phyloP scores from a whole-genome alignment of 2,888 invertebrate genomes.

The Trypoxylon attenuatum region DNA sequence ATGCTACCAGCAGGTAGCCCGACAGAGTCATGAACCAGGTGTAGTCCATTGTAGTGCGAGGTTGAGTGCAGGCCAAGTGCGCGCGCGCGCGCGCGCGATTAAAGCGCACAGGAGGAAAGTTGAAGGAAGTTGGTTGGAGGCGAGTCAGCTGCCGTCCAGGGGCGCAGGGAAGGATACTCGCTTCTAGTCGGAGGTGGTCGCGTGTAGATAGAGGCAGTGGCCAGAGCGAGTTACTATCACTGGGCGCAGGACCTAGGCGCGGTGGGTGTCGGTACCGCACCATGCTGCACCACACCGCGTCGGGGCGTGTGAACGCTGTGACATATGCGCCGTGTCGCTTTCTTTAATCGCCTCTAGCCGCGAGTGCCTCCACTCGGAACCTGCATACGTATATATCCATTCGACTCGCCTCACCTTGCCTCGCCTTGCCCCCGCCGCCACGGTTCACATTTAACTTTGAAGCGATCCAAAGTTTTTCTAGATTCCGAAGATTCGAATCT shows the following conservation, averaged over 20 bases:
- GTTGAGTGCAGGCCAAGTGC: background rate
- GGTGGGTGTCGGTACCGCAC: conserved; percentile 64
- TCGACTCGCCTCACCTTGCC: conserved; percentile 20
- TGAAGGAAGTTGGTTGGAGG: conserved; percentile 1
- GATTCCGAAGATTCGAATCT: too few species aligned
- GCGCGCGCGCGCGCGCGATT: too few species aligned
- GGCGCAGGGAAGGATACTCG: too few species aligned
- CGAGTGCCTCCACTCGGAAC: conserved; percentile 34
- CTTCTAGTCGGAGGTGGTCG: conserved; percentile 12
- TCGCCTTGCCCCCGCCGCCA: background rate
- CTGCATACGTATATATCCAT: conserved; percentile 25
- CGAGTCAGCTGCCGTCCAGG: too few species aligned
- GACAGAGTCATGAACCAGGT: conserved; percentile 43
- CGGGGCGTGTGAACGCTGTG: conserved; percentile 74
- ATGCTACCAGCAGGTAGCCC: conserved; percentile 42
- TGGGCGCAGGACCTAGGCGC: too few species aligned
- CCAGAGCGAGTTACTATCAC: too few species aligned
- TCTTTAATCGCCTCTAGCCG: conserved; percentile 68
- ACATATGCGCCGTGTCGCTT: conserved; percentile 74
- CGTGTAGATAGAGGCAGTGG: conserved; percentile 37
- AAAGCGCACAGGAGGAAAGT: conserved; percentile 1
- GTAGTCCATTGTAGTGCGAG: too few species aligned
- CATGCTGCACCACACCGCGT: too few species aligned
- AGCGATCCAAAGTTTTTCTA: too few species aligned
- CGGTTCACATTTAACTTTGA: too few species aligned